Evolutionary conservation across 2,797 vertebrate genomes (phyloP).

Genomic region (Rhyacichthys aspro): DNA sequence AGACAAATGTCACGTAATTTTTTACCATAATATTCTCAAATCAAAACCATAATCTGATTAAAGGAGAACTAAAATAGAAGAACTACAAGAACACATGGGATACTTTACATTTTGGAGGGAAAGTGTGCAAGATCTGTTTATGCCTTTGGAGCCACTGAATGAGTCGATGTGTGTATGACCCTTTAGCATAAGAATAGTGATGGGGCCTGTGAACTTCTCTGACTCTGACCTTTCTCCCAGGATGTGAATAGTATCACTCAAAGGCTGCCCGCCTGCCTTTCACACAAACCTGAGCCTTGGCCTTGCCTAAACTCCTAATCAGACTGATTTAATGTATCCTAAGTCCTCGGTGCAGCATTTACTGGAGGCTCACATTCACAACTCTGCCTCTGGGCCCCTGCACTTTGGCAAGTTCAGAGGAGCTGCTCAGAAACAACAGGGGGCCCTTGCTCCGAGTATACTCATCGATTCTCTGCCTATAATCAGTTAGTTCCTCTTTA

Average conservation of each 20-base stretch:
- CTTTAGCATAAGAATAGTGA: slow-evolving; percentile 95
- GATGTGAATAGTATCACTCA: slow-evolving; percentile 88
- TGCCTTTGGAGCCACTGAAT: slow-evolving; percentile 83
- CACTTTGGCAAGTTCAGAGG: slow-evolving; percentile 80
- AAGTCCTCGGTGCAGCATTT: slow-evolving; percentile 75
- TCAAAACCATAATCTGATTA: slow-evolving; percentile 11
- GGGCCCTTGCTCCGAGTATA: slow-evolving; percentile 82
- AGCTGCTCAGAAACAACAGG: slow-evolving; percentile 87
- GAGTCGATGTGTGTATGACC: slow-evolving; percentile 75
- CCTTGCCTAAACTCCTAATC: slow-evolving; percentile 92
- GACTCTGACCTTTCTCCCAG: slow-evolving; percentile 88
- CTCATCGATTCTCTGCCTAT: slow-evolving; percentile 82
- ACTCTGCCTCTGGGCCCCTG: slow-evolving; percentile 84
- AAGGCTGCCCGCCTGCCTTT: slow-evolving; percentile 80
- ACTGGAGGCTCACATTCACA: slow-evolving; percentile 84
- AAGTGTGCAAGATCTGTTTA: slow-evolving; percentile 75
- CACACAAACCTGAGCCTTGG: slow-evolving; percentile 85
- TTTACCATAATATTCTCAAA: background rate
- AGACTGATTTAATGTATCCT: slow-evolving; percentile 97
- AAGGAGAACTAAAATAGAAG: background rate
- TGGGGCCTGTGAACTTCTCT: slow-evolving; percentile 89
- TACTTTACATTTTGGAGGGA: slow-evolving; percentile 72
- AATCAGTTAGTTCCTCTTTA: slow-evolving; percentile 87
- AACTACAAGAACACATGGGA: slow-evolving; percentile 11
- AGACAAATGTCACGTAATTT: too few species aligned